phyloP scores from a whole-genome alignment of 2,113 vertebrate genomes.

The Catharus minimus region DNA sequence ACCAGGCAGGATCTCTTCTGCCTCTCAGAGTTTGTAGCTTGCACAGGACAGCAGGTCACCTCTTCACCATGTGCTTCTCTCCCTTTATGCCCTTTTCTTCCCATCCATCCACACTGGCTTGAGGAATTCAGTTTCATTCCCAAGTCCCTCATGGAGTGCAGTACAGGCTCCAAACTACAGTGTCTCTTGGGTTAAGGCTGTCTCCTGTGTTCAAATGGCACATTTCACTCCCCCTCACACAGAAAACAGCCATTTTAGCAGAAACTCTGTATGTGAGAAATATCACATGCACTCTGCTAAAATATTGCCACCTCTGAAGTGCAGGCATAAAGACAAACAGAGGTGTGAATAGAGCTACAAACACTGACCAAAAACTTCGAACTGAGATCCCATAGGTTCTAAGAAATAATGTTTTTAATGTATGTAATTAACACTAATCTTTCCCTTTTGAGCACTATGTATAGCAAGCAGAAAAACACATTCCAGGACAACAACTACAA shows the following conservation, averaged over 20 bases:
- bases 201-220: neutral
- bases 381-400: neutral
- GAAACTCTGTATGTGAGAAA: neutral
- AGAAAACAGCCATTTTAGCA: neutral
- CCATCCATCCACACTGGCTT: neutral
- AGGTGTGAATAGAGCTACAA: neutral
- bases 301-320: neutral
- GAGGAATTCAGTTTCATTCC: neutral
- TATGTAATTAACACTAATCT: neutral
- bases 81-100: neutral
- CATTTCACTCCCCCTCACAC: neutral
- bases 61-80: neutral
- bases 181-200: neutral
- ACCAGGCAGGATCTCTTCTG: neutral
- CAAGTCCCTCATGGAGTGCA: neutral
- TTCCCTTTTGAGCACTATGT: neutral
- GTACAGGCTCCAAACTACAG: neutral
- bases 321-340: neutral
- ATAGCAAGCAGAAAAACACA: neutral
- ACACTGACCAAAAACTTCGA: neutral
- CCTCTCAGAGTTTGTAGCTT: neutral
- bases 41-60: neutral
- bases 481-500: neutral
- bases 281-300: neutral
- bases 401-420: neutral